phyloP scores from a whole-genome alignment of 2,113 vertebrate genomes.

The Willisornis vidua region DNA sequence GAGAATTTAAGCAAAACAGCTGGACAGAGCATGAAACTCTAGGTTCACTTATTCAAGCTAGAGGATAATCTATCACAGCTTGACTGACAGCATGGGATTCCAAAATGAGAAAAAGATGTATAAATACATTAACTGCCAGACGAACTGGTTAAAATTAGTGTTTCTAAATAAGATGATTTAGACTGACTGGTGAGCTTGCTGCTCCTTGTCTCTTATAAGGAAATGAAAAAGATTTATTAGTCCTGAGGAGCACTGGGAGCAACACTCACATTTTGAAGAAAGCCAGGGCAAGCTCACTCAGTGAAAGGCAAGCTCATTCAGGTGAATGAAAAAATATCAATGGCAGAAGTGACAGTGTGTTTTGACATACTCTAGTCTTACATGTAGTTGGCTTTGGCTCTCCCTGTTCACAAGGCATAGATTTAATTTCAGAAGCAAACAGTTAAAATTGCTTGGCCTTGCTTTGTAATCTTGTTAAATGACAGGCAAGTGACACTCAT shows the following conservation, averaged over 20 bases:
- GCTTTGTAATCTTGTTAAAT: slow-evolving; percentile 28
- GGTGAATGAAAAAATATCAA: neutral
- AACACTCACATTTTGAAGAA: neutral
- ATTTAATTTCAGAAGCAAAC: slow-evolving; percentile 30
- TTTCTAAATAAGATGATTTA: slow-evolving; percentile 19
- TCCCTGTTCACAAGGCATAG: neutral
- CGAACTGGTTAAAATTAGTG: neutral
- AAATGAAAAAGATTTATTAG: slow-evolving; percentile 16
- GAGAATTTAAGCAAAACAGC: slow-evolving; percentile 1
- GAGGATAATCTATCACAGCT: neutral
- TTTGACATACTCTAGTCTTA: neutral
- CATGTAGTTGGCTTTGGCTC: neutral
- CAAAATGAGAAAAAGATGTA: slow-evolving; percentile 20
- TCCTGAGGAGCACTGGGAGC: neutral
- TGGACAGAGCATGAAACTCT: neutral
- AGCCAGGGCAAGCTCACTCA: neutral
- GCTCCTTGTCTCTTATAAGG: neutral
- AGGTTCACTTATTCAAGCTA: neutral
- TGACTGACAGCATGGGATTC: neutral
- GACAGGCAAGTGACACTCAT: slow-evolving; percentile 1
- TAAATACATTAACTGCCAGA: neutral
- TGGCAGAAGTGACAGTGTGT: neutral
- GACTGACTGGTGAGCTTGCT: slow-evolving; percentile 9
- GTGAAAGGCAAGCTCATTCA: neutral
- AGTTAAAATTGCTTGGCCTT: neutral